A percentile compares a stretch with the other conserved stretches of the same genome.
Evolutionary conservation across 2,888 invertebrate species (phyloP).

Genomic region (Clivina fossor): DNA sequence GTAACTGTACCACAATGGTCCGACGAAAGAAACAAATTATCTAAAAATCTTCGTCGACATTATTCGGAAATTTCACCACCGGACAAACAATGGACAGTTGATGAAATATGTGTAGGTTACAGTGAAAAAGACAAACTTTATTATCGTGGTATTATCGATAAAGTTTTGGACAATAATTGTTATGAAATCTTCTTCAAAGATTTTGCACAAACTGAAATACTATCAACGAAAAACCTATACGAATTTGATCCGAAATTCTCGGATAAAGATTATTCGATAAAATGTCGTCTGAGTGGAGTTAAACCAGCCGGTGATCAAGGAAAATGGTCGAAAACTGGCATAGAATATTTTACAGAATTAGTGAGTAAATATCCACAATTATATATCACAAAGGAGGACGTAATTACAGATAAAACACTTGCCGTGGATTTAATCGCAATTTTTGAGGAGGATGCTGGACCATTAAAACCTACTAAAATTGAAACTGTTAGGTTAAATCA

Average conservation of each 20-base stretch:
- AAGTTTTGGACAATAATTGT: slow-evolving; percentile 51
- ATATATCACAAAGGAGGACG: slow-evolving; percentile 60
- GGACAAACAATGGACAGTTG: slow-evolving; percentile 55
- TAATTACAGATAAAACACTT: slow-evolving; percentile 56
- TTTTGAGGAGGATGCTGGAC: slow-evolving; percentile 19
- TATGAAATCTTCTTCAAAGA: slow-evolving; percentile 68
- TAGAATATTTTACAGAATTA: slow-evolving; percentile 61
- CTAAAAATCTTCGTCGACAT: slow-evolving; percentile 58
- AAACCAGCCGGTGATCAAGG: slow-evolving; percentile 65
- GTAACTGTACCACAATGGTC: slow-evolving; percentile 54
- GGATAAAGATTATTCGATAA: slow-evolving; percentile 61
- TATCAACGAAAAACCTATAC: slow-evolving; percentile 55
- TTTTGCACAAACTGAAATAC: slow-evolving; percentile 59
- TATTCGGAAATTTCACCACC: slow-evolving; percentile 42
- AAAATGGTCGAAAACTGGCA: slow-evolving; percentile 64
- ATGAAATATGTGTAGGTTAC: slow-evolving; percentile 55
- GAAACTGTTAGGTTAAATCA: slow-evolving; percentile 11
- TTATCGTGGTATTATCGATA: slow-evolving; percentile 62
- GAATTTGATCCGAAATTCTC: slow-evolving; percentile 58
- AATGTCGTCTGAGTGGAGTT: slow-evolving; percentile 71
- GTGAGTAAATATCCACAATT: slow-evolving; percentile 56
- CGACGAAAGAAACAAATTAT: slow-evolving; percentile 47
- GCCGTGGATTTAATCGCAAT: slow-evolving; percentile 44
- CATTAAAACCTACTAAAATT: slow-evolving; percentile 15
- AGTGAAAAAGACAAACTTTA: slow-evolving; percentile 60